Evolutionary conservation across 1,140 invertebrate genomes (phyloP).

Genomic region (Acromyrmex echinatior): DNA sequence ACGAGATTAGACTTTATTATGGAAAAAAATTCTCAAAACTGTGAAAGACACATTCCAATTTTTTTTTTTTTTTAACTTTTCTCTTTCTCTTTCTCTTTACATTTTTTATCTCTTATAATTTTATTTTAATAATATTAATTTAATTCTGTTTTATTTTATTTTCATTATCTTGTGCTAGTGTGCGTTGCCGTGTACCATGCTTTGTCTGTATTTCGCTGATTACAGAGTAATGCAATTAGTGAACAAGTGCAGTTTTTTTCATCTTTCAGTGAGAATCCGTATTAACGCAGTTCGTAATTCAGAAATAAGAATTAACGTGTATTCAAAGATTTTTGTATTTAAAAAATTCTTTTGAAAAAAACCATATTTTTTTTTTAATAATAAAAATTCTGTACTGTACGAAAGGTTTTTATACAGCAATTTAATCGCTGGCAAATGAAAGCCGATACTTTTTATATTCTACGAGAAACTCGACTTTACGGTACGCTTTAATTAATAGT

Average conservation of each 20-base stretch:
- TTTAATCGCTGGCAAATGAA: background rate
- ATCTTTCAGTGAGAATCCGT: background rate
- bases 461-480: background rate
- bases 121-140: conserved; percentile 17
- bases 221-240: conserved; percentile 53
- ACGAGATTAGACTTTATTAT: conserved; percentile 2
- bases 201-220: conserved; percentile 48
- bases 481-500: conserved; percentile 31
- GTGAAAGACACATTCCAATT: background rate
- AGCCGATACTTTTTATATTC: background rate
- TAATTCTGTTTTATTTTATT: conserved; percentile 14
- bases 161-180: background rate
- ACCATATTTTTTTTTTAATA: background rate
- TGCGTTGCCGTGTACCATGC: background rate
- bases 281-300: conserved; percentile 20
- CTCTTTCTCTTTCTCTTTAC: background rate
- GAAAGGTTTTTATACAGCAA: background rate
- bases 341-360: background rate
- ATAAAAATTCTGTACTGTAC: background rate
- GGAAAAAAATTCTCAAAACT: background rate
- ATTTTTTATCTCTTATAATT: background rate
- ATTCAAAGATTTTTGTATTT: background rate
- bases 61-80: conserved; percentile 1
- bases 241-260: conserved; percentile 15
- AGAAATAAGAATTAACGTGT: background rate